Evolutionary conservation across 1,140 invertebrate species (phyloP).

Genomic region (Heliothis subflexa): DNA sequence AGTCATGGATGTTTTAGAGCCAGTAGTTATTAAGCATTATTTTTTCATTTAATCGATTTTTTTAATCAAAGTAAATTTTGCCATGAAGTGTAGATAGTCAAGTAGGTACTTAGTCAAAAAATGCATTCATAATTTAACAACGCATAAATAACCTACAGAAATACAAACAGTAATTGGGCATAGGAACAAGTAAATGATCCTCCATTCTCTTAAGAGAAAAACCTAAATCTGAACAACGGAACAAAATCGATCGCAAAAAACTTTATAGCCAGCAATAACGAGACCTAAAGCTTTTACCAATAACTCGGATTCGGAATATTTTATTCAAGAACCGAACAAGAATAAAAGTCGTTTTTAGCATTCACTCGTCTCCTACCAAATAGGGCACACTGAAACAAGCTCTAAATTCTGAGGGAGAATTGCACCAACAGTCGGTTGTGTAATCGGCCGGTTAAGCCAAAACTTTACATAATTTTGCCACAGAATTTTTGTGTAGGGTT

Average conservation of each 20-base stretch:
- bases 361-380: conserved; percentile 30
- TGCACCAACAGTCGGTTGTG: too few species aligned
- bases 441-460: too few species aligned
- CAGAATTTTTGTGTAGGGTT: too few species aligned
- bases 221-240: background rate
- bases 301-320: background rate
- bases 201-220: background rate
- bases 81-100: too few species aligned
- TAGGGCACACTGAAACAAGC: conserved; percentile 39
- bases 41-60: too few species aligned
- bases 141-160: too few species aligned
- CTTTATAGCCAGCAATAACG: conserved; percentile 19
- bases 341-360: conserved; percentile 36
- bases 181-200: background rate
- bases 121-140: too few species aligned
- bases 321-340: conserved; percentile 32
- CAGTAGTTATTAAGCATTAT: too few species aligned
- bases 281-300: background rate
- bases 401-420: conserved; percentile 16
- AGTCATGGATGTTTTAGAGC: too few species aligned
- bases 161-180: background rate
- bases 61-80: too few species aligned
- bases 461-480: too few species aligned
- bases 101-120: too few species aligned
- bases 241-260: background rate